A percentile compares a stretch with the other conserved stretches of the same genome.
These are phyloP conservation scores for Gymnocypris eckloni DNA, from an alignment of 2,797 vertebrate species.

Conservation along the genomic window DNA sequence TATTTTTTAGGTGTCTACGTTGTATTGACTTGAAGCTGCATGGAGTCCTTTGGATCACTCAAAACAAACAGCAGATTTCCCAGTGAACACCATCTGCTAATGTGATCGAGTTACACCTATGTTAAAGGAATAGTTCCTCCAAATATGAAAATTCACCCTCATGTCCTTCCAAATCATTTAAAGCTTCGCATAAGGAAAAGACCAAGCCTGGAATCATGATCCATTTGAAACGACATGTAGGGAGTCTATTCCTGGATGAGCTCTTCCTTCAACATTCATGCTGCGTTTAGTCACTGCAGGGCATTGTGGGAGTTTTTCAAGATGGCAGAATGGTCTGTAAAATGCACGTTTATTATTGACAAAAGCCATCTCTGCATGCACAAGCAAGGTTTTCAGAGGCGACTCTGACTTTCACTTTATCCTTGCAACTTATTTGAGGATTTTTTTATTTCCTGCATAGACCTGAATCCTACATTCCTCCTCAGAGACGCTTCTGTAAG, in stretches of 20 bases:
- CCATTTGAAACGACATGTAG: background rate
- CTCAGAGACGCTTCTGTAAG: conserved; percentile 70
- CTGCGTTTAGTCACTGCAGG: conserved; percentile 1
- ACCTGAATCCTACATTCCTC: conserved; percentile 76
- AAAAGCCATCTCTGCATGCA: conserved; percentile 81
- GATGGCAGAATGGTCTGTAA: conserved; percentile 50
- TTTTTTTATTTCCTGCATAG: conserved; percentile 35
- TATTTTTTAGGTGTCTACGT: conserved; percentile 49
- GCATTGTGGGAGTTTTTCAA: conserved; percentile 22
- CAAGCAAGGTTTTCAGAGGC: conserved; percentile 73
- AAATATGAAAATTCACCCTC: background rate
- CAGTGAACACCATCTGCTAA: background rate
- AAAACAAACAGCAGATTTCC: background rate
- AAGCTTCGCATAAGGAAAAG: background rate
- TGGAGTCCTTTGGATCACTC: conserved; percentile 22
- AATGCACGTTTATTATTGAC: conserved; percentile 75
- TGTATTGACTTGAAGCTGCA: conserved; percentile 48
- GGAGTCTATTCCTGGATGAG: background rate
- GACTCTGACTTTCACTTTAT: conserved; percentile 29
- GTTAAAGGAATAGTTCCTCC: conserved; percentile 19
- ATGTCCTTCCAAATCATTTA: background rate
- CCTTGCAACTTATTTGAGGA: conserved; percentile 30
- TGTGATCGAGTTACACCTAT: background rate
- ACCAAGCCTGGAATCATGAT: too few relatives aligned
- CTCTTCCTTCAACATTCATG: conserved; percentile 16